These are phyloP conservation scores for Psammodynastes pulverulentus DNA, from an alignment of 2,113 vertebrate genomes.

Conservation along the genomic window DNA sequence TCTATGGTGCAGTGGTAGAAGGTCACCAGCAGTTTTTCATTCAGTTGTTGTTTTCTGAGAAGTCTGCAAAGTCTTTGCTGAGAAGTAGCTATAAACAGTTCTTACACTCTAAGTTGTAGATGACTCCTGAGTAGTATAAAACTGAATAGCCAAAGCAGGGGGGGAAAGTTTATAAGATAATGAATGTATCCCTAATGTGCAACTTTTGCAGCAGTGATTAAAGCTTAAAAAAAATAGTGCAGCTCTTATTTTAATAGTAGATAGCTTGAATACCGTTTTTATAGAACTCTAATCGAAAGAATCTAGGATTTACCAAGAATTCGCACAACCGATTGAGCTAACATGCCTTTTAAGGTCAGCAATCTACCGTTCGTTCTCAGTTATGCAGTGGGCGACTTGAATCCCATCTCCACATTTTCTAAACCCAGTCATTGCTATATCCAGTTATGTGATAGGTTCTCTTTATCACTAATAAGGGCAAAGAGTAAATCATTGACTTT, in stretches of 20 bases:
- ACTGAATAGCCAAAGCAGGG: too few relatives aligned
- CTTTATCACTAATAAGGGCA: neutral
- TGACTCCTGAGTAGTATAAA: too few relatives aligned
- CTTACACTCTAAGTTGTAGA: too few relatives aligned
- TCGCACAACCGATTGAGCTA: neutral
- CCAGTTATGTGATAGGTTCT: neutral
- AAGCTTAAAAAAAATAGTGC: neutral
- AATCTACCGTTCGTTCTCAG: neutral
- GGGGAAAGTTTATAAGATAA: too few relatives aligned
- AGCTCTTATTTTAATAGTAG: neutral
- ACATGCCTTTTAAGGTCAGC: neutral
- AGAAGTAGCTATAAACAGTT: too few relatives aligned
- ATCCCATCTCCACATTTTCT: neutral
- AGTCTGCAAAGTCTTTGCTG: too few relatives aligned
- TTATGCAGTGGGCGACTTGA: neutral
- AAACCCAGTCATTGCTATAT: neutral
- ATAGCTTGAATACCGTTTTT: neutral
- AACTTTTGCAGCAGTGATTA: neutral
- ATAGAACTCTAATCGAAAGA: neutral
- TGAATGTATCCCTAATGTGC: too few relatives aligned
- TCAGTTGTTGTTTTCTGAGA: too few relatives aligned
- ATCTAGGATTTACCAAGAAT: neutral
- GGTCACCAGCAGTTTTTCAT: too few relatives aligned
- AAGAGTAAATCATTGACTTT: too few relatives aligned
- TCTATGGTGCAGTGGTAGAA: too few relatives aligned